Evolutionary conservation across 2,888 invertebrate genomes (phyloP), one percentile per base, ranked within the genome.

Genomic region (Gandaritis pyraliata): DNA sequence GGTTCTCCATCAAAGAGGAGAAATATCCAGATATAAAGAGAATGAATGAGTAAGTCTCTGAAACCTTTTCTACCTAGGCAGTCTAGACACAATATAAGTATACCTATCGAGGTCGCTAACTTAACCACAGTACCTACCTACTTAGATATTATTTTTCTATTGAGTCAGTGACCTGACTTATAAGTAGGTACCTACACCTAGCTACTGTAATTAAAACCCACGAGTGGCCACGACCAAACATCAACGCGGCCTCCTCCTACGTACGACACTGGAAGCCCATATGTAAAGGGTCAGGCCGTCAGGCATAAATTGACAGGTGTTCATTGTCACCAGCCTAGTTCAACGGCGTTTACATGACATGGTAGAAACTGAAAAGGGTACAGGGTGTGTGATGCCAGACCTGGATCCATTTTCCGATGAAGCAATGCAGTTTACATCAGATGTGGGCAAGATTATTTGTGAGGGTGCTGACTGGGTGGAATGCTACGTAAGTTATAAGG

Each of bases 331-430:
- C 49, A 49, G 49, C 15, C 10, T 49, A 11, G 33, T 49, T 11
- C 12, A 49, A 12, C 36, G 36, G 15, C 36, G 49, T 12, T 18
- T 49, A 10, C 16, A n/a, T 4, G 36, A 49, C 12, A 16, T 49
- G 11, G 36, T 49, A 11, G 13, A 15, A 4, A 36, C 33, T 10
- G 16, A 49, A 0, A 49, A 49, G 0, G 49, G 49, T 11, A 11
- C 36, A 6, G 49, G 49, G 0, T 49, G 49, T 12, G 33, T 36
- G 11, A 49, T 49, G 49, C 49, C 49, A 13, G 16, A 12, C 1
- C 49, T 49, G 16, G 33, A 49, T 18, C 49, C 49, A 11, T 49
- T 49, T 11, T 49, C 49, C 33, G 18, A 36, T 16, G 49, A 49
- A 38, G 49, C 49, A 5, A 36, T 49, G 49, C 49, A 49, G 49